These are phyloP conservation scores for Parelbella ahira DNA, from an alignment of 2,888 invertebrate genomes.

Conservation along the genomic window DNA sequence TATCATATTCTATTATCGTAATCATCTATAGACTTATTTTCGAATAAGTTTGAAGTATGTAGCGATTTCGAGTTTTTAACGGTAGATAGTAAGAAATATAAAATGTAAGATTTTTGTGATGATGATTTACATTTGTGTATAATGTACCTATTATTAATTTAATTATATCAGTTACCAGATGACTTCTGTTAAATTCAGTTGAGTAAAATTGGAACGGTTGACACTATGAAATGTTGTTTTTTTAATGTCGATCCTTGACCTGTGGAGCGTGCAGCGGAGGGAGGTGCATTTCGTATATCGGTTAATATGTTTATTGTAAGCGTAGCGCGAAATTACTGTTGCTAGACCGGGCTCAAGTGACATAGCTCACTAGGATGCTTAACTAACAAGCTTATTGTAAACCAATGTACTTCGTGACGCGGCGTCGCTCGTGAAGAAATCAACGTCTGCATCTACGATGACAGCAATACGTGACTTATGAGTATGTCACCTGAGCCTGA, in stretches of 20 bases:
- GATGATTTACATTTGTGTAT: constrained; percentile 68
- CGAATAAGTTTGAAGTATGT: constrained; percentile 69
- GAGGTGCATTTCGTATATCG: constrained; percentile 34
- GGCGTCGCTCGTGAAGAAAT: too few relatives aligned
- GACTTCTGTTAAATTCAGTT: constrained; percentile 72
- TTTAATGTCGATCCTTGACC: constrained; percentile 60
- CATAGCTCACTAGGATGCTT: too few relatives aligned
- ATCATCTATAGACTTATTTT: constrained; percentile 72
- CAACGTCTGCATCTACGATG: too few relatives aligned
- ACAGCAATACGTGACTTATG: neutral
- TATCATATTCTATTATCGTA: constrained; percentile 73
- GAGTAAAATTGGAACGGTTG: constrained; percentile 72
- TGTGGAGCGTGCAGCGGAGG: constrained; percentile 40
- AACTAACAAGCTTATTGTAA: too few relatives aligned
- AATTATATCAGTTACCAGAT: constrained; percentile 74
- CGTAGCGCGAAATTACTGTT: constrained; percentile 60
- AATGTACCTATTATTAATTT: constrained; percentile 59
- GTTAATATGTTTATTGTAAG: constrained; percentile 53
- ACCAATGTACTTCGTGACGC: too few relatives aligned
- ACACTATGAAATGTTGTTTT: constrained; percentile 72
- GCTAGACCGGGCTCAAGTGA: constrained; percentile 41
- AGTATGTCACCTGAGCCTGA: constrained; percentile 31
- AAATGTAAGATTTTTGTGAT: constrained; percentile 64
- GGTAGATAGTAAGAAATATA: constrained; percentile 54
- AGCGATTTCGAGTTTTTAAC: constrained; percentile 68